phyloP scores from a whole-genome alignment of 1,140 invertebrate genomes.

The Conus betulinus region DNA sequence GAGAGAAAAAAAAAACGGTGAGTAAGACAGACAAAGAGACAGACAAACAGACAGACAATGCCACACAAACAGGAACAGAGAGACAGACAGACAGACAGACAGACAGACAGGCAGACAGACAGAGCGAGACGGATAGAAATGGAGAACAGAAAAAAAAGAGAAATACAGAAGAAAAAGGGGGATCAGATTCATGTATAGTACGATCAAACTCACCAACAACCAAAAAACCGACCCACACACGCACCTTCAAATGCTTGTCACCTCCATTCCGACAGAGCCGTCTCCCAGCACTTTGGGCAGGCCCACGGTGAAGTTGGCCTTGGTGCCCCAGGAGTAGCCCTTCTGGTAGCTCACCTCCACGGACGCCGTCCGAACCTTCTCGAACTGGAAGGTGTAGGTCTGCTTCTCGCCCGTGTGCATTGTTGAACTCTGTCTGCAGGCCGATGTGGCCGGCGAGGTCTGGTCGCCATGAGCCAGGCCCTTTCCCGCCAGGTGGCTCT shows the following conservation, averaged over 20 bases:
- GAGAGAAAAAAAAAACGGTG: no score
- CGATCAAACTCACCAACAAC: not conserved
- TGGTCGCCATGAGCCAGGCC: not conserved
- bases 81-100: no score
- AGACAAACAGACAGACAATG: no score
- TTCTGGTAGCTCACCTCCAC: slow-evolving; percentile 38
- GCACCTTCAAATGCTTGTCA: slow-evolving; percentile 22
- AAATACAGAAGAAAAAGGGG: no score
- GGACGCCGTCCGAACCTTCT: slow-evolving; percentile 22
- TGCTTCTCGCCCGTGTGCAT: slow-evolving; percentile 39
- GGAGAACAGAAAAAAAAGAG: no score
- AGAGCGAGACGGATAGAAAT: no score
- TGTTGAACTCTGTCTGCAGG: slow-evolving; percentile 36
- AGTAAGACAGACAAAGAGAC: no score
- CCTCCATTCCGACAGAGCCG: slow-evolving; percentile 7
- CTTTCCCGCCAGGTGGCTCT: slow-evolving; percentile 4
- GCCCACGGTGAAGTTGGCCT: slow-evolving; percentile 36
- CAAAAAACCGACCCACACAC: not conserved
- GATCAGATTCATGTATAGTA: not conserved
- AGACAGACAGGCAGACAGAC: no score
- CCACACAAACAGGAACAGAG: no score
- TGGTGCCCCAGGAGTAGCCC: slow-evolving; percentile 36
- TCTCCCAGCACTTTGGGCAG: slow-evolving; percentile 16
- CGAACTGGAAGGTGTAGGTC: slow-evolving; percentile 40
- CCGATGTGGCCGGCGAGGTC: not conserved